Evolutionary conservation across 1,140 invertebrate species (phyloP), one percentile per base, ranked within the genome.

Genomic region (Mycetomoellerius zeteki): DNA sequence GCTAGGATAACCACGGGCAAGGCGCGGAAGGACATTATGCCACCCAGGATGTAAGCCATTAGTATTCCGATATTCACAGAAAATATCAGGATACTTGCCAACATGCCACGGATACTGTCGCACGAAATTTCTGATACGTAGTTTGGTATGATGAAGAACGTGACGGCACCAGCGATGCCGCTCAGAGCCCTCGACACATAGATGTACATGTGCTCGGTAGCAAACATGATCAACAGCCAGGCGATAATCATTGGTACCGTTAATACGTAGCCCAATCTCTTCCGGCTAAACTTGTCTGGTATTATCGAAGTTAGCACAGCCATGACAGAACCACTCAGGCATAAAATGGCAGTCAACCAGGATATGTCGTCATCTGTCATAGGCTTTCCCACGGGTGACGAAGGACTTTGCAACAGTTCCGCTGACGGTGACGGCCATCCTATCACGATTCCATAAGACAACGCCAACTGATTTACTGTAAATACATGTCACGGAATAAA

Each of bases 101-200:
- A 81, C 43, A 95, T 93, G 0, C 97, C 97, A 54, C 97, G 92
- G 12, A 96, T 95, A n/a, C 94, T 93, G 54, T 96, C 95, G 4
- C 96, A 94, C 0, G 96, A 94, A 0, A 96, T 96, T 93, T 97
- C 97, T 4, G 96, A 95, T 0, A 97, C 93, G 89, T 97, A 97
- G 3, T 96, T 91, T 0, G 97, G 96, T 0, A 94, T 92, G 19
- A 96, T 69, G 30, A 96, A 95, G 43, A 96, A 94, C 0, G 93
- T 88, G 3, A 96, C 93, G 0, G 96, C 96, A 52, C 94, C 95
- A 3, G 93, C 94, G 5, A 96, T 69, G 0, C 97, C 97, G 0
- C 88, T 76, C 16, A 95, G 85, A 24, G 95, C 90, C 37, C 95
- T 91, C 0, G 93, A 93, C 2, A 93, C 33, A 5, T 94, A 93